phyloP scores from a whole-genome alignment of 2,888 invertebrate genomes.

The Dusona sp. region DNA sequence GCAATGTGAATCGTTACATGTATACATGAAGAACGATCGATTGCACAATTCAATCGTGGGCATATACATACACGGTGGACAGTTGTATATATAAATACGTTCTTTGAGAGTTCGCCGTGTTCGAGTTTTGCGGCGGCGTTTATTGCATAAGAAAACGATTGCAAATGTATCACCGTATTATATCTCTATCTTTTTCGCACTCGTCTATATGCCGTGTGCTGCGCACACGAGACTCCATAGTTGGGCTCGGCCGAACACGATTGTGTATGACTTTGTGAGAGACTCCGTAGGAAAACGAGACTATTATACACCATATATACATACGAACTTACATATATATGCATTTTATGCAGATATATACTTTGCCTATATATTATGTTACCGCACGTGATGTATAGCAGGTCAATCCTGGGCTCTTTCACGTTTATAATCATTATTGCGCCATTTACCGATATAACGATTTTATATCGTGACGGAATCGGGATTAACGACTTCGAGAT shows the following conservation, averaged over 20 bases:
- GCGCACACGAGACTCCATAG: constrained; percentile 49
- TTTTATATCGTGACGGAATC: constrained; percentile 37
- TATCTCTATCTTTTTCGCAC: constrained; percentile 23
- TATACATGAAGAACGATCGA: constrained; percentile 25
- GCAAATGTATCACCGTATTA: constrained; percentile 61
- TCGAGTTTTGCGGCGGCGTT: constrained; percentile 49
- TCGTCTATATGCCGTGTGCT: background rate
- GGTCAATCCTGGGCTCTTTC: constrained; percentile 44
- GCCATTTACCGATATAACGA: constrained; percentile 35
- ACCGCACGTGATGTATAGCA: constrained; percentile 48
- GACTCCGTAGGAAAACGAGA: constrained; percentile 50
- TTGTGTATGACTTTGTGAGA: constrained; percentile 54
- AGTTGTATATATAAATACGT: constrained; percentile 20
- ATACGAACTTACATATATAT: background rate
- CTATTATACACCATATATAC: constrained; percentile 28
- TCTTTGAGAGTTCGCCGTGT: constrained; percentile 41
- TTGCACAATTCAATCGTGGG: constrained; percentile 58
- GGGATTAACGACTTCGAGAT: constrained; percentile 16
- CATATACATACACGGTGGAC: constrained; percentile 17
- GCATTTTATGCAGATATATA: background rate
- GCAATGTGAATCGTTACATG: constrained; percentile 3
- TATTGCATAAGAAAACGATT: constrained; percentile 69
- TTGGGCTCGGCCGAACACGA: constrained; percentile 60
- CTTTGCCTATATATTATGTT: constrained; percentile 29
- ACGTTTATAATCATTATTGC: constrained; percentile 54